Conservation (phyloP, 1,140 invertebrate genomes). For the Diabrotica undecimpunctata region DNA sequence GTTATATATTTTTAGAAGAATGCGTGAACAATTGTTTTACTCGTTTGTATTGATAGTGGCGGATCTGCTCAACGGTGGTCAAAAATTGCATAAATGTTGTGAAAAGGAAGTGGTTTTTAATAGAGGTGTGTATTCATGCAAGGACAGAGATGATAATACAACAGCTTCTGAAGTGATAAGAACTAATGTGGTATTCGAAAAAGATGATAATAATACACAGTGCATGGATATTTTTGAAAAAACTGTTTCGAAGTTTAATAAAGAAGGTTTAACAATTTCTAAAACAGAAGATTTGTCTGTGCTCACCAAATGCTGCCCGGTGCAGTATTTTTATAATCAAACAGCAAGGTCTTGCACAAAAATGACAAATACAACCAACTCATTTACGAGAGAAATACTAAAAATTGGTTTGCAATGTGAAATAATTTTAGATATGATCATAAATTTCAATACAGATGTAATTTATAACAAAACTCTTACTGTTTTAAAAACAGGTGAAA, state of each 20-base stretch:
- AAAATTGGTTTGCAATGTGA: constrained; percentile 27
- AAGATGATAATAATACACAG: too few species aligned
- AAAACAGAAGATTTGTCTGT: neutral
- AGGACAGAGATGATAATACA: too few species aligned
- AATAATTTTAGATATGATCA: constrained; percentile 16
- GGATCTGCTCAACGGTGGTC: too few species aligned
- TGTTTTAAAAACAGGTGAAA: constrained; percentile 3
- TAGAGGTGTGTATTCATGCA: neutral
- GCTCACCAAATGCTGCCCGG: constrained; percentile 28
- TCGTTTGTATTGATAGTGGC: too few species aligned
- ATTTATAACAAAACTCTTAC: neutral
- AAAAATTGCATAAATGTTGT: neutral
- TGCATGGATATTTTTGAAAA: neutral
- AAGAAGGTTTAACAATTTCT: too few species aligned
- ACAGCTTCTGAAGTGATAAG: too few species aligned
- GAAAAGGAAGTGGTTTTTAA: neutral
- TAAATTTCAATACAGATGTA: constrained; percentile 16
- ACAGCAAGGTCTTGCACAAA: constrained; percentile 11
- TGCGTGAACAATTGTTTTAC: too few species aligned
- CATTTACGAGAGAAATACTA: constrained; percentile 6
- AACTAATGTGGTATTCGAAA: too few species aligned
- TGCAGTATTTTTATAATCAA: constrained; percentile 20
- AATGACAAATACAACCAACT: constrained; percentile 4
- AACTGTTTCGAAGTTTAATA: neutral
- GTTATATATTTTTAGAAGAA: constrained; percentile 7